Evolutionary conservation across 2,888 invertebrate genomes (phyloP).

Genomic region (Rambutsinella grinnellia): DNA sequence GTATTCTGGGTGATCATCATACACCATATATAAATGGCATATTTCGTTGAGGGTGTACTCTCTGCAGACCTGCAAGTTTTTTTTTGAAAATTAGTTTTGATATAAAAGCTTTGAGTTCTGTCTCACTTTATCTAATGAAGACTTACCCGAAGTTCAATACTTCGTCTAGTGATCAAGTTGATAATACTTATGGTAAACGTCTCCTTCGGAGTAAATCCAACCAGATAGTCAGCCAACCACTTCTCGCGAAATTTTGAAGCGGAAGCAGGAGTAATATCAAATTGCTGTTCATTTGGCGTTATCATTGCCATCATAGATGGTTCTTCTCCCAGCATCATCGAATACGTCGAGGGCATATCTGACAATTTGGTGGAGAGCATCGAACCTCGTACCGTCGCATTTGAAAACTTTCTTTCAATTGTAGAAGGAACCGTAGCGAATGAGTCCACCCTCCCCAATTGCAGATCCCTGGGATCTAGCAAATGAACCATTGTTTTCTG

Average conservation of each 20-base stretch:
- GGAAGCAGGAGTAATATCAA: conserved; percentile 16
- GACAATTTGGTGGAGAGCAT: conserved; percentile 28
- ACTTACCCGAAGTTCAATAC: conserved; percentile 31
- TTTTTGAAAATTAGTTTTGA: no score
- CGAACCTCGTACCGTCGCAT: conserved; percentile 22
- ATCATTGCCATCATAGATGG: not conserved
- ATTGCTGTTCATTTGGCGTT: conserved; percentile 9
- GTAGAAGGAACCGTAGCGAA: conserved; percentile 30
- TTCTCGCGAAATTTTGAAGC: conserved; percentile 8
- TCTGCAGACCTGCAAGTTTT: conserved; percentile 12
- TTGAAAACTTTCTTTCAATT: conserved; percentile 9
- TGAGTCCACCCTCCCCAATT: not conserved
- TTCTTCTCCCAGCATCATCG: conserved; percentile 17
- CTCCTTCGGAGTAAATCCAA: conserved; percentile 25
- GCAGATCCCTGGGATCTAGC: conserved; percentile 1
- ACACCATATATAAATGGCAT: conserved; percentile 40
- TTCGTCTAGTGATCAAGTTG: conserved; percentile 40
- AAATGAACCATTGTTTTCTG: no score
- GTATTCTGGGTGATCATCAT: conserved; percentile 43
- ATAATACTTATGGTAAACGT: conserved; percentile 41
- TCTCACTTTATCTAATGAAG: no score
- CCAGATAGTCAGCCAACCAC: conserved; percentile 26
- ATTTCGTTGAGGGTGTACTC: conserved; percentile 32
- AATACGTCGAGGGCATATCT: conserved; percentile 40
- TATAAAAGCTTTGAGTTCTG: no score